A percentile compares a stretch with the other conserved stretches of the same genome.
These are phyloP conservation scores for Catocala sponsa DNA, from an alignment of 2,888 invertebrate species.

Conservation along the genomic window DNA sequence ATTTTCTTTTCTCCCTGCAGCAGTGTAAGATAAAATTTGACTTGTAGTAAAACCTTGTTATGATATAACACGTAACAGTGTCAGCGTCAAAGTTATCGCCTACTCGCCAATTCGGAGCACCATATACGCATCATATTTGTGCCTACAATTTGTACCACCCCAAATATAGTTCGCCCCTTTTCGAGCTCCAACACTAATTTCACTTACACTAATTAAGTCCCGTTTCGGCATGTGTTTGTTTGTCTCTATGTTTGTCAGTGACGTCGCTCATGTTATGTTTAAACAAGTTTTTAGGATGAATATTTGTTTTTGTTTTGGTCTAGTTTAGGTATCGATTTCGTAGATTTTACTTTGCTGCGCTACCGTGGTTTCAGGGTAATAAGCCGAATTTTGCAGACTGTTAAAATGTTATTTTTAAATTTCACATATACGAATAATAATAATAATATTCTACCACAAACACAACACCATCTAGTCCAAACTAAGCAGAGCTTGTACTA, in stretches of 20 bases:
- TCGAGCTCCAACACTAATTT: conserved; percentile 74
- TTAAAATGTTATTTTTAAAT: too few species aligned
- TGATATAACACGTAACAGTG: conserved; percentile 54
- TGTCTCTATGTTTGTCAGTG: conserved; percentile 44
- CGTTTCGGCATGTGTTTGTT: conserved; percentile 57
- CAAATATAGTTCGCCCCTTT: conserved; percentile 74
- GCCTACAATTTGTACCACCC: conserved; percentile 67
- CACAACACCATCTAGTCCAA: too few species aligned
- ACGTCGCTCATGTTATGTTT: conserved; percentile 24
- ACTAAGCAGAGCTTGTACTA: too few species aligned
- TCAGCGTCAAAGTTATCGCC: conserved; percentile 55
- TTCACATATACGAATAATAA: too few species aligned
- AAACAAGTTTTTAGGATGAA: conserved; percentile 4
- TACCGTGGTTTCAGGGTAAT: too few species aligned
- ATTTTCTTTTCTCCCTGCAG: too few species aligned
- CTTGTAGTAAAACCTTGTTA: conserved; percentile 25
- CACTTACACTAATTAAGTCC: conserved; percentile 64
- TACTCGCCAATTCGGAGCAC: conserved; percentile 71
- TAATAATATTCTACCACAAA: too few species aligned
- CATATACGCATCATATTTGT: conserved; percentile 72
- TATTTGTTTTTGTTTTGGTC: conserved; percentile 8
- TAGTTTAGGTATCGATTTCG: neutral
- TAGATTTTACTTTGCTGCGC: too few species aligned
- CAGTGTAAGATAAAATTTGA: too few species aligned
- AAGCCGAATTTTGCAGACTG: too few species aligned